Evolutionary conservation across 2,888 invertebrate genomes (phyloP).

Genomic region (Hypolimnas misippus): DNA sequence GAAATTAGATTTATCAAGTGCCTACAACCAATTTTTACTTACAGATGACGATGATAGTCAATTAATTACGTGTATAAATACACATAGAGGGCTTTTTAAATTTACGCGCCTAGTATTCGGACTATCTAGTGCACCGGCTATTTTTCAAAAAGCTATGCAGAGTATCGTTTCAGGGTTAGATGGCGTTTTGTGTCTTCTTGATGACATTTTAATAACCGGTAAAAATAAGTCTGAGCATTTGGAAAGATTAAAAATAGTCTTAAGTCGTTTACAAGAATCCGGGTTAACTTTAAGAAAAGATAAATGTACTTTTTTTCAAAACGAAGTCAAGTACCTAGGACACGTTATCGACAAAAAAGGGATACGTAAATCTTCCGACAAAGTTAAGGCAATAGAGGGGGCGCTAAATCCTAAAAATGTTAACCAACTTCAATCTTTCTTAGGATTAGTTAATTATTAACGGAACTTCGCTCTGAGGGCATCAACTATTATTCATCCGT

Average conservation of each 20-base stretch:
- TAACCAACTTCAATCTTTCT: too few species aligned
- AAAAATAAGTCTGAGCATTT: background rate
- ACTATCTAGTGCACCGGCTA: conserved; percentile 14
- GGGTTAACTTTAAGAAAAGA: background rate
- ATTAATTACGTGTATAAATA: conserved; percentile 34
- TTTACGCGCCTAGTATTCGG: conserved; percentile 16
- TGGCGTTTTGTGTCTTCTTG: conserved; percentile 36
- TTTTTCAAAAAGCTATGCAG: conserved; percentile 16
- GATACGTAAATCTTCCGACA: conserved; percentile 22
- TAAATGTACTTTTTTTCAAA: conserved; percentile 39
- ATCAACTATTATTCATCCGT: too few species aligned
- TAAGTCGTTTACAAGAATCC: background rate
- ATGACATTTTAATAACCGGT: conserved; percentile 6
- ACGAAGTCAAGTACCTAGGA: conserved; percentile 34
- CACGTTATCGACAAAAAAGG: conserved; percentile 30
- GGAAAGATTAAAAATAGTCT: background rate
- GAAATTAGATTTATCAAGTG: conserved; percentile 39
- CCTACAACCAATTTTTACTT: conserved; percentile 37
- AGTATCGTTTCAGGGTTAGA: conserved; percentile 42
- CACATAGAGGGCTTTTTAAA: conserved; percentile 25
- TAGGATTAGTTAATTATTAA: too few species aligned
- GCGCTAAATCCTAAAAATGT: too few species aligned
- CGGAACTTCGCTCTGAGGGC: too few species aligned
- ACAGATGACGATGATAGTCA: conserved; percentile 27
- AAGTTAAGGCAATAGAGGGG: conserved; percentile 32